Percentiles rank a stretch among this genome's conserved stretches.
phyloP scores from a whole-genome alignment of 2,797 vertebrate genomes.

The Sebastiscus tertius region DNA sequence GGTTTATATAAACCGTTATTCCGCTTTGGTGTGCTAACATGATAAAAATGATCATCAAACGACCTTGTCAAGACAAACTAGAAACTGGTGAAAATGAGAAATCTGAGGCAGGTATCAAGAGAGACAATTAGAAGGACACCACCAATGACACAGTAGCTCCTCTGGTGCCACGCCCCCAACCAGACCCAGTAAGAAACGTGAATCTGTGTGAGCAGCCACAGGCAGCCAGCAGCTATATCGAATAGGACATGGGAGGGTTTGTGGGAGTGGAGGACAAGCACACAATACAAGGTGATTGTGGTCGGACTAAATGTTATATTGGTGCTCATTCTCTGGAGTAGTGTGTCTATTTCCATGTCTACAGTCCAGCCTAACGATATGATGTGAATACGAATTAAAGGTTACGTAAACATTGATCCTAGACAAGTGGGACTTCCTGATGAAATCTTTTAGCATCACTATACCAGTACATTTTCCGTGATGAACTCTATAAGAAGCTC shows the following conservation, averaged over 20 bases:
- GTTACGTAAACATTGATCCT: constrained; percentile 38
- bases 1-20: not conserved
- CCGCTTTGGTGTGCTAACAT: not conserved
- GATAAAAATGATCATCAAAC: not conserved
- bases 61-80: not conserved
- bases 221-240: not conserved
- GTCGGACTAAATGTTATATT: not conserved
- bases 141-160: not conserved
- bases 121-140: not conserved
- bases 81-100: not conserved
- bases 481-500: not conserved
- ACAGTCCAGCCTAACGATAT: not conserved
- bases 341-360: constrained; percentile 26
- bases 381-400: constrained; percentile 41
- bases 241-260: not conserved
- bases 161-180: not conserved
- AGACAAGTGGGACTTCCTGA: constrained; percentile 20
- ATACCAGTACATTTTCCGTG: not conserved
- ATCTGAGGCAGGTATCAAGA: not conserved
- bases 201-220: constrained; percentile 15
- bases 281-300: not conserved
- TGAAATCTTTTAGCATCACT: constrained; percentile 18
- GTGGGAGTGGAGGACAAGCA: constrained; percentile 5
- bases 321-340: constrained; percentile 20
- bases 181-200: not conserved